Percentiles rank a stretch among this genome's conserved stretches.
phyloP scores from a whole-genome alignment of 2,888 invertebrate species.

The Nineta flava region DNA sequence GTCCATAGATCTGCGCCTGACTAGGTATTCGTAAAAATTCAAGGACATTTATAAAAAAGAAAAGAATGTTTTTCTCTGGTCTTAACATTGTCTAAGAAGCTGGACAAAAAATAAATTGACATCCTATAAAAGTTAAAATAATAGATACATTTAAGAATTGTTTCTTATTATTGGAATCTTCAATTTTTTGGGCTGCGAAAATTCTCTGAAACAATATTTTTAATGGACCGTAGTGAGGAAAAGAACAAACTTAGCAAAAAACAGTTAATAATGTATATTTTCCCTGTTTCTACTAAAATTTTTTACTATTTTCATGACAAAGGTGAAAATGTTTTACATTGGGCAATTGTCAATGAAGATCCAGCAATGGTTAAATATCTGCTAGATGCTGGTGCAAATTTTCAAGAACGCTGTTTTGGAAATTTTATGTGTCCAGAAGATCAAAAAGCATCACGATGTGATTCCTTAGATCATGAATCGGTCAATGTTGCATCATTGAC shows the following conservation, averaged over 20 bases:
- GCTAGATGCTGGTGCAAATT: slow-evolving; percentile 79
- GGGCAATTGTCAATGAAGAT: slow-evolving; percentile 97
- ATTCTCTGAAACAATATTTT: no score
- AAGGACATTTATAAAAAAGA: no score
- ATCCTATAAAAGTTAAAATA: no score
- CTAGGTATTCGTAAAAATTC: no score
- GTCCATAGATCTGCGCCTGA: no score
- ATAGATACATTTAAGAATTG: no score
- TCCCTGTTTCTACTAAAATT: not conserved
- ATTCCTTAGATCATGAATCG: slow-evolving; percentile 83
- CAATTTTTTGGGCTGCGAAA: no score
- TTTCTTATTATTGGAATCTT: no score
- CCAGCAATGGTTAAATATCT: slow-evolving; percentile 94
- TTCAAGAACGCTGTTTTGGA: slow-evolving; percentile 85
- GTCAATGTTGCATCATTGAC: slow-evolving; percentile 67
- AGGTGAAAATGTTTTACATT: slow-evolving; percentile 91
- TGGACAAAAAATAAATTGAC: no score
- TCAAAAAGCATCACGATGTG: slow-evolving; percentile 77
- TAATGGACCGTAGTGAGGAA: no score
- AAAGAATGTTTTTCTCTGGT: no score
- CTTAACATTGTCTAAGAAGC: no score
- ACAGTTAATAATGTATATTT: not conserved
- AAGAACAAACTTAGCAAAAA: not conserved
- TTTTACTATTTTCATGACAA: not conserved
- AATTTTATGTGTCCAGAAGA: slow-evolving; percentile 98